Evolutionary conservation across 2,113 vertebrate genomes (phyloP).

Genomic region (Petrocephalus microphthalmus): DNA sequence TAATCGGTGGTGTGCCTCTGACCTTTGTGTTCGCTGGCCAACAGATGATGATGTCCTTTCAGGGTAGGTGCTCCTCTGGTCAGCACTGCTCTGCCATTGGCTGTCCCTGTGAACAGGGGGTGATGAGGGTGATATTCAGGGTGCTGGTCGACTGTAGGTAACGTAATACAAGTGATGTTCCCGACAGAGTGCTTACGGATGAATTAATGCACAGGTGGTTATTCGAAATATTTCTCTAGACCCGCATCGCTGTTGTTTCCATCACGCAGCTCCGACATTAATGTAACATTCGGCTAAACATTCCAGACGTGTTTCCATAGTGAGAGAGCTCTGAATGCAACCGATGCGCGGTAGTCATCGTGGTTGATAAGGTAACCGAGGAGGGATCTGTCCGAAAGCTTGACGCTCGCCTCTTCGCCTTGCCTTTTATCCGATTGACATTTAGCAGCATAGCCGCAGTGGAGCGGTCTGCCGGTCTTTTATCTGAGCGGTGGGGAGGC

Average conservation of each 20-base stretch:
- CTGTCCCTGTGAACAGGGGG: not conserved
- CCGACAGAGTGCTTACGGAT: not conserved
- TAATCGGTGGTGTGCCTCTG: not conserved
- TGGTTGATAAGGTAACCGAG: not conserved
- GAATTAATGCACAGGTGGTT: not conserved
- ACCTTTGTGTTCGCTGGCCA: not conserved
- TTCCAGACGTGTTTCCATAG: not conserved
- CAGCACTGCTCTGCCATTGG: not conserved
- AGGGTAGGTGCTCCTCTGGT: not conserved
- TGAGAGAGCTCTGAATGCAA: not conserved
- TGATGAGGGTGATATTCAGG: not conserved
- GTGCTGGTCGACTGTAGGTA: not conserved
- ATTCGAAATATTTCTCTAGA: not conserved
- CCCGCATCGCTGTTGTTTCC: not conserved
- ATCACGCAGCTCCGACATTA: not conserved
- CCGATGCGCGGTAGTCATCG: not conserved
- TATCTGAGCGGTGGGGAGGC: not conserved
- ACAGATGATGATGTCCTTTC: not conserved
- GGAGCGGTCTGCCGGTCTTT: conserved; percentile 47
- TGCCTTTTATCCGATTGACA: conserved; percentile 58
- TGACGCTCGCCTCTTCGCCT: conserved; percentile 55
- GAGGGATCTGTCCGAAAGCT: conserved; percentile 39
- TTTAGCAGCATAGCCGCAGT: conserved; percentile 56
- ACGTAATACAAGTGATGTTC: not conserved
- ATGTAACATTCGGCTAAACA: not conserved